Evolutionary conservation across 1,140 invertebrate species (phyloP).

Genomic region (Trichonephila inaurata): DNA sequence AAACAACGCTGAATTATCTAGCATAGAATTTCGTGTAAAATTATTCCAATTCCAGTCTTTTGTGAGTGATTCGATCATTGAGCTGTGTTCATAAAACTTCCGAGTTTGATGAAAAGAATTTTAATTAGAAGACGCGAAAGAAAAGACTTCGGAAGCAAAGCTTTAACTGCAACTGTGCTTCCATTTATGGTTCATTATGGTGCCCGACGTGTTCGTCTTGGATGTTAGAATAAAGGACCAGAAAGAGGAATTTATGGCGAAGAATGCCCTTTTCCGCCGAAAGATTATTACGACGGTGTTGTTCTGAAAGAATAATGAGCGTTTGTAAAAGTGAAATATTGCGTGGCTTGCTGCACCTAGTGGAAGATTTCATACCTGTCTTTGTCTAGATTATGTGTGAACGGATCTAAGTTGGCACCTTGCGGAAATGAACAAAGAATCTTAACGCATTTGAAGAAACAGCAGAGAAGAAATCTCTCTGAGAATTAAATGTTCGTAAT

Average conservation of each 20-base stretch:
- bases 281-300: not conserved
- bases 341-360: too few relatives aligned
- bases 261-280: not conserved
- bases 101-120: not conserved
- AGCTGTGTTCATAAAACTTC: not conserved
- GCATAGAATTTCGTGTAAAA: not conserved
- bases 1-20: too few relatives aligned
- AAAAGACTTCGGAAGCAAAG: not conserved
- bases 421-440: too few relatives aligned
- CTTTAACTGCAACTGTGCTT: not conserved
- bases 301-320: not conserved
- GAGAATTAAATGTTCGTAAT: too few relatives aligned
- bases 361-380: too few relatives aligned
- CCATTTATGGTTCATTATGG: not conserved
- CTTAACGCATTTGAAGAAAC: too few relatives aligned
- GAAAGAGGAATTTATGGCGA: not conserved
- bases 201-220: not conserved
- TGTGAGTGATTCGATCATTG: not conserved
- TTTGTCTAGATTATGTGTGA: too few relatives aligned
- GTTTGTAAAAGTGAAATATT: not conserved
- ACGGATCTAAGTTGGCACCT: too few relatives aligned
- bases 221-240: not conserved
- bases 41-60: not conserved
- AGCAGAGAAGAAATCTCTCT: too few relatives aligned
- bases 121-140: not conserved